A percentile compares a stretch with the other conserved stretches of the same genome.
Conservation (phyloP, 2,888 invertebrate species). For the Flexamia atlantica region DNA sequence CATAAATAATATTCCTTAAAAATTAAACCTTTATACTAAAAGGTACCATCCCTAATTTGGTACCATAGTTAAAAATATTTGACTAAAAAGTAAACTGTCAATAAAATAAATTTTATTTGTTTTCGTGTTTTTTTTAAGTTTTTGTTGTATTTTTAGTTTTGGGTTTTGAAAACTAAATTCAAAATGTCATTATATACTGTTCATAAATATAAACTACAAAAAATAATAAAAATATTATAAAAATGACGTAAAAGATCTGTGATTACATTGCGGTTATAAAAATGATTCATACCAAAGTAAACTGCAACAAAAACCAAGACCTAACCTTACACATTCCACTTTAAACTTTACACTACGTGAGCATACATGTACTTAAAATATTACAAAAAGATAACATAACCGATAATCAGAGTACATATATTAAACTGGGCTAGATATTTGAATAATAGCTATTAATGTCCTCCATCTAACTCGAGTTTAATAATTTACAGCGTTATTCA, state of each 20-base stretch:
- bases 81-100: background rate
- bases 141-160: background rate
- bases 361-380: slow-evolving; percentile 1
- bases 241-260: background rate
- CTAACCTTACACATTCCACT: background rate
- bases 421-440: slow-evolving; percentile 50
- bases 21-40: background rate
- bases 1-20: background rate
- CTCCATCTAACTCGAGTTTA: background rate
- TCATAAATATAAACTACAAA: background rate
- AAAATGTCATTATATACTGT: background rate
- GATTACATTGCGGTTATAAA: too few species aligned
- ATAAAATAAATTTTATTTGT: background rate
- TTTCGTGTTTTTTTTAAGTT: too few species aligned
- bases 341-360: background rate
- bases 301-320: background rate
- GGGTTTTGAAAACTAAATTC: slow-evolving; percentile 7
- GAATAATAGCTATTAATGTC: slow-evolving; percentile 10
- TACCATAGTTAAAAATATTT: background rate
- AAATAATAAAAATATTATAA: background rate
- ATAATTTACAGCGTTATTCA: slow-evolving; percentile 51
- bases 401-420: slow-evolving; percentile 33
- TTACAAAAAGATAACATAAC: slow-evolving; percentile 31
- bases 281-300: too few species aligned
- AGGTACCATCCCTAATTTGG: background rate